Base-by-base conservation (phyloP, 2,797 vertebrate genomes). In the Pseudotriccus pelzelni region DNA sequence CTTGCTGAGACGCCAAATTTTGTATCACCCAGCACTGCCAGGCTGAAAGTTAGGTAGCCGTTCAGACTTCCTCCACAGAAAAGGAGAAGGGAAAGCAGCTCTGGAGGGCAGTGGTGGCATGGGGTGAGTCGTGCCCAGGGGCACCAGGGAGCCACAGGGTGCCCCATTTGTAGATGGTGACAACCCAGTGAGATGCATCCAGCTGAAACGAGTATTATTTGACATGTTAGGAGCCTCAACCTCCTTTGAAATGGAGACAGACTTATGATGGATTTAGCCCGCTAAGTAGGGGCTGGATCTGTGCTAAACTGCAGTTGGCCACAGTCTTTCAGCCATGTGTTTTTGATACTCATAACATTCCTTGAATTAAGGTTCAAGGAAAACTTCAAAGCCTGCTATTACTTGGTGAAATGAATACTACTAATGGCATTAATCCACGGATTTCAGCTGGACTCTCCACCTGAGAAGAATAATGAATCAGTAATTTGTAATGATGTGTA, bases 271-370 rank as follows among this genome's bases (percentile, higher is more conserved):
- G 84, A 90, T 89, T 82, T 70, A 83, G 56, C 62, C 49, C 37
- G 12, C 20, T 43, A 50, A 50, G 41, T 1, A 80, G 53, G 50
- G 60, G 49, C 58, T 58, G 34, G 56, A 34, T 64, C 60, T 77
- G 44, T 53, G 58, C 67, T 67, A 20, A 70, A 34, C 47, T 70
- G 88, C 70, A 46, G 15, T 39, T 2, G 0, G 53, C 43, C 0
- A 0, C 73, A 63, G 59, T 3, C 68, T 75, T 93, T 83, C 46
- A 37, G 72, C 49, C 92, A 80, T 39, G 7, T 85, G 89, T 44
- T 93, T 96, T 75, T 94, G 73, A 94, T 95, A 89, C 39, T 93
- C 50, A 5, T 28, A 92, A 93, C 64, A 80, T 95, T 93, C 64
- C 81, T 93, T 9, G 16, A 82, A 89, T 69, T 77, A 92, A 62